Evolutionary conservation across 2,113 vertebrate genomes (phyloP).

Genomic region (Embiotoca jacksoni): DNA sequence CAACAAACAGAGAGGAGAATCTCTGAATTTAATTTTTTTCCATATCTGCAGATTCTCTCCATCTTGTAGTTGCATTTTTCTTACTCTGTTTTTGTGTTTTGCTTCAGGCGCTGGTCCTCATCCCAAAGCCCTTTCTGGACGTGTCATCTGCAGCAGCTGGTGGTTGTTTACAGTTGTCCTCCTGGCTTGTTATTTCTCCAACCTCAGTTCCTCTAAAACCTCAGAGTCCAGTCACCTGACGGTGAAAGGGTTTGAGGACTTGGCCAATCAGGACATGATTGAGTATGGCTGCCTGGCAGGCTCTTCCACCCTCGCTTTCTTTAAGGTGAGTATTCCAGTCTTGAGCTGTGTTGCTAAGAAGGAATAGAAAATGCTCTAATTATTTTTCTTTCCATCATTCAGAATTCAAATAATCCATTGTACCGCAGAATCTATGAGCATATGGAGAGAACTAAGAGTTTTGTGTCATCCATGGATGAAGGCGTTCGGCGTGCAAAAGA

Average conservation of each 20-base stretch:
- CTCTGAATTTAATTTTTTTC: background rate
- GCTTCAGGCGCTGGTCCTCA: constrained; percentile 86
- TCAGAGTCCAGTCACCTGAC: constrained; percentile 77
- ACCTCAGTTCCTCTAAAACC: constrained; percentile 83
- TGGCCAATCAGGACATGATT: constrained; percentile 88
- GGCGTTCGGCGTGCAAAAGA: constrained; percentile 85
- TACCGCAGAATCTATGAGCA: constrained; percentile 90
- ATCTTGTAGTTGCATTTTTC: background rate
- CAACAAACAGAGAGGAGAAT: background rate
- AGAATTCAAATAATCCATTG: constrained; percentile 90
- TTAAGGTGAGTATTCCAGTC: constrained; percentile 82
- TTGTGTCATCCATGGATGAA: constrained; percentile 88
- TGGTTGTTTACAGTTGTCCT: constrained; percentile 89
- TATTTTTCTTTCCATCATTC: constrained; percentile 29
- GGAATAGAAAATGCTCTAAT: background rate
- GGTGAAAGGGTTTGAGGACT: constrained; percentile 89
- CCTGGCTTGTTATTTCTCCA: constrained; percentile 89
- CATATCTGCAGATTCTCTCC: background rate
- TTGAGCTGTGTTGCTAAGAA: background rate
- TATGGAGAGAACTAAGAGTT: constrained; percentile 88
- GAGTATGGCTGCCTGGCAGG: constrained; percentile 88
- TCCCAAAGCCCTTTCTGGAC: constrained; percentile 86
- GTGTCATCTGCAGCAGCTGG: constrained; percentile 88
- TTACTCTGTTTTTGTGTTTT: constrained; percentile 9
- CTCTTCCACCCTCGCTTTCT: constrained; percentile 89